Conservation (phyloP, 2,113 vertebrate genomes). For the Lepus timidus region DNA sequence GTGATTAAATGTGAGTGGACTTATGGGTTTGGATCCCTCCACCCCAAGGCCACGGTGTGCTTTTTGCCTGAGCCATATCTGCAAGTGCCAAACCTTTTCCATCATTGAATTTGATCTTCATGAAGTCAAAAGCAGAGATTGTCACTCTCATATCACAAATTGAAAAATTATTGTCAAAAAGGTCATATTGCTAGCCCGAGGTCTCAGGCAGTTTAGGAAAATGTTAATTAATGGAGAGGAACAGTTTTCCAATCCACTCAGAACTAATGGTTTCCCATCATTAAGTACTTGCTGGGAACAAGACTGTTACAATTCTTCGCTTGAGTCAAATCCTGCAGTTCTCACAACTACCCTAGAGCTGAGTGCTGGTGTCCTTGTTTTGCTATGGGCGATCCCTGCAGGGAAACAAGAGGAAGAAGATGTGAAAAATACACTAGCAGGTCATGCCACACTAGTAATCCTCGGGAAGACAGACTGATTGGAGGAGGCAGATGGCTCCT, state of each 20-base stretch:
- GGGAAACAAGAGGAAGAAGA: not conserved
- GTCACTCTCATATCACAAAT: not conserved
- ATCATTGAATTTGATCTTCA: not conserved
- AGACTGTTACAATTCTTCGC: not conserved
- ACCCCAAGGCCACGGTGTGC: no score
- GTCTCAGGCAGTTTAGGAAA: not conserved
- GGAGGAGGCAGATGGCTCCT: accelerated
- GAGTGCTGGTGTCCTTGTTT: not conserved
- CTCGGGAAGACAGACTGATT: not conserved
- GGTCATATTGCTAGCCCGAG: not conserved
- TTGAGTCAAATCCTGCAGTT: not conserved
- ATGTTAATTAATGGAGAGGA: not conserved
- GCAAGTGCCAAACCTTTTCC: not conserved
- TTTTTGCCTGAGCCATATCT: not conserved
- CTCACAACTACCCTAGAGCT: not conserved
- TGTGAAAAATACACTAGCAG: no score
- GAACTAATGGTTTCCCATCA: not conserved
- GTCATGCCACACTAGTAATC: not conserved
- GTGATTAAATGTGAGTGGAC: not conserved
- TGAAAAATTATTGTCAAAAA: not conserved
- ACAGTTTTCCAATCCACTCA: not conserved
- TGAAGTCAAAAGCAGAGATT: not conserved
- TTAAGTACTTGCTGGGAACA: accelerated
- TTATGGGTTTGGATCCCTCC: not conserved
- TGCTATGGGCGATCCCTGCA: not conserved